phyloP scores from a whole-genome alignment of 2,888 invertebrate species.

The Stratiomys singularior region DNA sequence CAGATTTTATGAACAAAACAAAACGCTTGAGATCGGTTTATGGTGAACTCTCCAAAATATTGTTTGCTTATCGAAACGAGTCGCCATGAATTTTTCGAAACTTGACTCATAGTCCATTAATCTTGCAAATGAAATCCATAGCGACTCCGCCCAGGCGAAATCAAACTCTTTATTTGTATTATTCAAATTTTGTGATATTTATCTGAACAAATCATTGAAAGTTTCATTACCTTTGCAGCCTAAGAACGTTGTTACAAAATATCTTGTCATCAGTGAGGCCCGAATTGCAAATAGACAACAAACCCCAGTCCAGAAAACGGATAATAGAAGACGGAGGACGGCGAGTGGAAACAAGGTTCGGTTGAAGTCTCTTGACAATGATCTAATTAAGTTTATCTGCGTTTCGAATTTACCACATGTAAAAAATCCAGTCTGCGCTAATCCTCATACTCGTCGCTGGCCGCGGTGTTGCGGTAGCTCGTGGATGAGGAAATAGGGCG shows the following conservation, averaged over 20 bases:
- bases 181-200: constrained; percentile 19
- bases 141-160: too few species aligned
- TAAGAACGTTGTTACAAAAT: constrained; percentile 3
- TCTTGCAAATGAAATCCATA: too few species aligned
- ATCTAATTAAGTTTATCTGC: constrained; percentile 42
- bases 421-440: constrained; percentile 27
- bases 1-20: too few species aligned
- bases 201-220: constrained; percentile 18
- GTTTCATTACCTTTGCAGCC: constrained; percentile 6
- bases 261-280: constrained; percentile 9
- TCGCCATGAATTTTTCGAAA: too few species aligned
- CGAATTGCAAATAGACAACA: not conserved
- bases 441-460: not conserved
- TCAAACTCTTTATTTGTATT: not conserved
- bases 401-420: constrained; percentile 1
- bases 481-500: constrained; percentile 25
- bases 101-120: too few species aligned
- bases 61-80: too few species aligned
- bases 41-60: too few species aligned
- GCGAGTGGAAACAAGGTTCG: too few species aligned
- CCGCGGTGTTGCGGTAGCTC: constrained; percentile 20
- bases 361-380: constrained; percentile 39
- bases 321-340: too few species aligned
- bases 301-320: too few species aligned
- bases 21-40: too few species aligned